A percentile compares a stretch with the other conserved stretches of the same genome.
These are phyloP conservation scores for Urosaurus nigricauda DNA, from an alignment of 2,797 vertebrate genomes.

Conservation along the genomic window DNA sequence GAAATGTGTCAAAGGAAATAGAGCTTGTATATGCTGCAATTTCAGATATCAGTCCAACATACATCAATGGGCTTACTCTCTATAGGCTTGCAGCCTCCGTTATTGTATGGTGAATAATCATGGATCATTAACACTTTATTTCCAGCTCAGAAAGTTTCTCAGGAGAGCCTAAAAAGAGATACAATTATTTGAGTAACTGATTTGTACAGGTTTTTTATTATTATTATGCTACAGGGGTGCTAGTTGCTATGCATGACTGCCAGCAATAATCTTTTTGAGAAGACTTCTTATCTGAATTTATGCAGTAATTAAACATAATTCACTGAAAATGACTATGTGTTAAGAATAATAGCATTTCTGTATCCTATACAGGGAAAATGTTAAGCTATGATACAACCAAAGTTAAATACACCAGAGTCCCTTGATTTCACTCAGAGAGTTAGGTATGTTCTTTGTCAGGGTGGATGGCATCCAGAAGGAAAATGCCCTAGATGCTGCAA, in stretches of 20 bases:
- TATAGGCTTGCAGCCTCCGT: neutral
- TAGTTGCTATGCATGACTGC: conserved; percentile 41
- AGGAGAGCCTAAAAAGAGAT: neutral
- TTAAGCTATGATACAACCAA: neutral
- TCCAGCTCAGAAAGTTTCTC: conserved; percentile 7
- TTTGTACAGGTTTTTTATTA: conserved; percentile 32
- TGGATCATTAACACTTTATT: neutral
- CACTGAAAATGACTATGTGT: conserved; percentile 39
- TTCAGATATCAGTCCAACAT: neutral
- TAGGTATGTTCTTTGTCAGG: neutral
- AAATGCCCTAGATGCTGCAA: too few relatives aligned
- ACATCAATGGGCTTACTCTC: neutral
- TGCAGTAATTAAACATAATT: conserved; percentile 44
- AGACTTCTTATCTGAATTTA: conserved; percentile 62
- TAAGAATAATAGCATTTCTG: conserved; percentile 36
- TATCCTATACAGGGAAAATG: conserved; percentile 47
- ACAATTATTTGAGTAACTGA: conserved; percentile 42
- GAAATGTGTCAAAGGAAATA: neutral
- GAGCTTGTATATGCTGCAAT: neutral
- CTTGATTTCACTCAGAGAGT: neutral
- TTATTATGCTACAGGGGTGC: conserved; percentile 50
- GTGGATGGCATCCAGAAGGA: too few relatives aligned
- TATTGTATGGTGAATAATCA: neutral
- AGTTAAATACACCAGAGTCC: neutral
- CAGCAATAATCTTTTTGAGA: conserved; percentile 42